Evolutionary conservation across 2,113 vertebrate genomes (phyloP).

Genomic region (Gallinago paraguaiae): DNA sequence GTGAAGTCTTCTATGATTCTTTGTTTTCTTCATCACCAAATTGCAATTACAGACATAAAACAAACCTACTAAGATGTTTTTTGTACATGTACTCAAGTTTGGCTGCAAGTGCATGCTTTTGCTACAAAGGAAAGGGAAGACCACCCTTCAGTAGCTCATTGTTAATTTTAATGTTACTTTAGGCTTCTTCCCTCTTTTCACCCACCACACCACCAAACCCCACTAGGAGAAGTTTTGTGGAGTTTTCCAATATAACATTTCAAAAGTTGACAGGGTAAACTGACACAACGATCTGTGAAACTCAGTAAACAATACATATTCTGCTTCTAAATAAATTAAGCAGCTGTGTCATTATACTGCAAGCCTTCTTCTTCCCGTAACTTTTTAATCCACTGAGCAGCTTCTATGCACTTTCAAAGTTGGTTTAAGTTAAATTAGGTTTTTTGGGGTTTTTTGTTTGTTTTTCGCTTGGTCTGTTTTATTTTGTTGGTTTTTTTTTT

Average conservation of each 20-base stretch:
- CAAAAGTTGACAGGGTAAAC: not conserved
- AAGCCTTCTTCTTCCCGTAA: not conserved
- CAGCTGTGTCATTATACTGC: not conserved
- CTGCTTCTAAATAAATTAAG: not conserved
- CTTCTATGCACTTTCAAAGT: not conserved
- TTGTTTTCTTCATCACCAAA: not conserved
- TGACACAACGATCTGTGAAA: not conserved
- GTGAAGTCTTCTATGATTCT: not conserved
- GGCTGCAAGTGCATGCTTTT: not conserved
- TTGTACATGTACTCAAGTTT: not conserved
- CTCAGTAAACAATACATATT: not conserved
- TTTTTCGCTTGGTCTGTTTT: too few species aligned
- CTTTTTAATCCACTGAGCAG: not conserved
- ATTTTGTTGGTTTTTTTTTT: not conserved
- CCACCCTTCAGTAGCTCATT: not conserved
- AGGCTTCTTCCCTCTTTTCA: not conserved
- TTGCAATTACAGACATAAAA: not conserved
- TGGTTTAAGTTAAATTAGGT: not conserved
- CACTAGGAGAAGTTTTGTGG: accelerated
- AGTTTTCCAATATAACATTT: not conserved
- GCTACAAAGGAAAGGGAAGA: not conserved
- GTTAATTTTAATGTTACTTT: not conserved
- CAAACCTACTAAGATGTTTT: not conserved
- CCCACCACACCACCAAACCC: not conserved
- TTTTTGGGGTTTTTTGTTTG: too few species aligned